A percentile compares a stretch with the other conserved stretches of the same genome.
Conservation (phyloP, 2,888 invertebrate species). For the Oscheius sp. region DNA sequence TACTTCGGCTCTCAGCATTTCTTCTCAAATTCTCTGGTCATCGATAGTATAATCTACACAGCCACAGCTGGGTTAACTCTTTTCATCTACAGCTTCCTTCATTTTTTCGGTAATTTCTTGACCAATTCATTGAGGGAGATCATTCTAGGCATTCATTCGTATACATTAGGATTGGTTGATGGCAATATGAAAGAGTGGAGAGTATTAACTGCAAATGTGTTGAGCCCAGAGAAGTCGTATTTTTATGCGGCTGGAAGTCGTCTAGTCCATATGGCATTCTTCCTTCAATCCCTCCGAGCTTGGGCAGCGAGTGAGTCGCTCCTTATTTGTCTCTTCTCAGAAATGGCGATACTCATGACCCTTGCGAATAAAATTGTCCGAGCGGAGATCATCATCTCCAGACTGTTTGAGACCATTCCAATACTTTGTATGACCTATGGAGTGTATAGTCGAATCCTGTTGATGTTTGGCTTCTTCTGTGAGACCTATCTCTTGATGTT, state of each 20-base stretch:
- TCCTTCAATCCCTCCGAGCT: neutral
- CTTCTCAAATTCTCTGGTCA: neutral
- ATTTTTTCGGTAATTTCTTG: no score
- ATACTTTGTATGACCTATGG: neutral
- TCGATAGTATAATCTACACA: neutral
- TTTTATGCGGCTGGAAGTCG: neutral
- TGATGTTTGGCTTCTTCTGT: no score
- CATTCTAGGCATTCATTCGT: no score
- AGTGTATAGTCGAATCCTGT: no score
- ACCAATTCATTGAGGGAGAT: no score
- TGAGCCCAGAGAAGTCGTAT: no score
- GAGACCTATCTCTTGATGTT: no score
- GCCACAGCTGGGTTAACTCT: neutral
- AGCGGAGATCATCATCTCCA: slow-evolving; percentile 12
- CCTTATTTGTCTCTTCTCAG: neutral
- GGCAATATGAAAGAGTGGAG: no score
- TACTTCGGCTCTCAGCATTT: slow-evolving; percentile 6
- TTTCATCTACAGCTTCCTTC: neutral
- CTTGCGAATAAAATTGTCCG: slow-evolving; percentile 11
- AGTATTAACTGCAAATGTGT: no score
- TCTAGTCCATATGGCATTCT: neutral
- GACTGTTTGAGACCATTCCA: slow-evolving; percentile 1
- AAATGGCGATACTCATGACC: neutral
- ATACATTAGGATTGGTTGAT: no score
- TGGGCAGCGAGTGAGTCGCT: neutral